Percentiles rank a stretch among this genome's conserved stretches.
Conservation (phyloP, 2,888 invertebrate genomes). For the Deilephila elpenor region DNA sequence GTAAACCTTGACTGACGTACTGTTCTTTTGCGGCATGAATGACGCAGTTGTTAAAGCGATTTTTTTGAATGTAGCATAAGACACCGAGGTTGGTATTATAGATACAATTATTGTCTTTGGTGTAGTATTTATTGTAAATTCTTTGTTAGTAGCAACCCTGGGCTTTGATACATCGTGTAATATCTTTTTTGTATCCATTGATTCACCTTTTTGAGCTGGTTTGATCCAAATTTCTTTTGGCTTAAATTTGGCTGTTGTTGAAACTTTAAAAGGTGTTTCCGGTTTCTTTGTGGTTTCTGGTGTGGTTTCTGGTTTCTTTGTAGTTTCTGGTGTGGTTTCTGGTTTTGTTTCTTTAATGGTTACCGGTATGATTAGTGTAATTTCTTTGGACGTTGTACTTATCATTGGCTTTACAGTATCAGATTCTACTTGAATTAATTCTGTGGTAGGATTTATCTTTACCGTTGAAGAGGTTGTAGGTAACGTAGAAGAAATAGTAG, state of each 20-base stretch:
- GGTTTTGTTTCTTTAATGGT: slow-evolving; percentile 44
- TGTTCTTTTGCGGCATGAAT: slow-evolving; percentile 55
- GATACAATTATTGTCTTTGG: slow-evolving; percentile 80
- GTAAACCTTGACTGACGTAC: slow-evolving; percentile 46
- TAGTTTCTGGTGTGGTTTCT: slow-evolving; percentile 50
- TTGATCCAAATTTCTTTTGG: slow-evolving; percentile 82
- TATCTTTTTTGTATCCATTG: slow-evolving; percentile 65
- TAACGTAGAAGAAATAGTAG: neutral
- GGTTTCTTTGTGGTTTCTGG: slow-evolving; percentile 50
- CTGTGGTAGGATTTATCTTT: neutral
- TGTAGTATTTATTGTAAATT: slow-evolving; percentile 65
- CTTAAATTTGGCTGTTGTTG: slow-evolving; percentile 71
- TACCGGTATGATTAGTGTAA: slow-evolving; percentile 31
- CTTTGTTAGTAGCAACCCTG: slow-evolving; percentile 62
- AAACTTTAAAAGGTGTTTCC: slow-evolving; percentile 60
- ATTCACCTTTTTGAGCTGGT: slow-evolving; percentile 81
- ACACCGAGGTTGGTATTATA: slow-evolving; percentile 79
- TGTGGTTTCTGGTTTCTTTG: slow-evolving; percentile 62
- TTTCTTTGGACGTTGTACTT: slow-evolving; percentile 26
- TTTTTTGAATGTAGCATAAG: slow-evolving; percentile 76
- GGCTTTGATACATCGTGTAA: slow-evolving; percentile 57
- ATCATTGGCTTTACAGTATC: neutral
- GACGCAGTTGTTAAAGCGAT: slow-evolving; percentile 71
- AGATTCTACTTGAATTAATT: neutral
- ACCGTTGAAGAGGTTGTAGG: neutral